phyloP scores from a whole-genome alignment of 2,888 invertebrate genomes.

The Macroteleia sp. region DNA sequence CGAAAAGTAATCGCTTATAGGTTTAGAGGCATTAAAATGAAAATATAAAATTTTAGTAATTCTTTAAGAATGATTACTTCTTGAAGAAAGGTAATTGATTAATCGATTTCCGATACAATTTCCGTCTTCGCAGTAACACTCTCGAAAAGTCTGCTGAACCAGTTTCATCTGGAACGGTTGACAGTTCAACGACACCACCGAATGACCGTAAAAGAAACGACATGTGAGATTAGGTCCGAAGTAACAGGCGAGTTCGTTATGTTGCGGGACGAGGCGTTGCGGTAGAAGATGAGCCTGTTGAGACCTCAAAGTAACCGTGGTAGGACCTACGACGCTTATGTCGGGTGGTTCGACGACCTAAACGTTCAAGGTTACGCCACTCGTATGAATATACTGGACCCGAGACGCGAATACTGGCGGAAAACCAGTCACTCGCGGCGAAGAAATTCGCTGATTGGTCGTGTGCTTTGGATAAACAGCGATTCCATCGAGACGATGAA shows the following conservation, averaged over 20 bases:
- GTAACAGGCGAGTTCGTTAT: slow-evolving; percentile 41
- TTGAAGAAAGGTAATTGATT: no score
- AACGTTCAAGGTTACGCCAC: slow-evolving; percentile 75
- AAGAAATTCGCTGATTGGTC: slow-evolving; percentile 49
- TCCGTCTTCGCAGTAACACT: not conserved
- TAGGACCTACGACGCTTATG: slow-evolving; percentile 57
- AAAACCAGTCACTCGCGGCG: slow-evolving; percentile 65
- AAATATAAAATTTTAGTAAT: no score
- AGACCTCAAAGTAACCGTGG: slow-evolving; percentile 56
- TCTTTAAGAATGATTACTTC: no score
- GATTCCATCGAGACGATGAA: slow-evolving; percentile 1
- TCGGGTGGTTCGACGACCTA: slow-evolving; percentile 78
- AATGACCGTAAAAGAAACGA: slow-evolving; percentile 23
- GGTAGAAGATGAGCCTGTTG: slow-evolving; percentile 34
- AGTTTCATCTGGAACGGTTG: slow-evolving; percentile 32
- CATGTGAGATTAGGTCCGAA: slow-evolving; percentile 41
- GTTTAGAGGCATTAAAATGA: no score
- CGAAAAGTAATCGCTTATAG: no score
- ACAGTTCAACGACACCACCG: slow-evolving; percentile 44
- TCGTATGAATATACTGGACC: slow-evolving; percentile 75
- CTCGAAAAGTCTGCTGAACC: slow-evolving; percentile 41
- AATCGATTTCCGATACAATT: slow-evolving; percentile 23
- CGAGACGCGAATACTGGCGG: slow-evolving; percentile 67
- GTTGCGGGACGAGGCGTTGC: slow-evolving; percentile 32
- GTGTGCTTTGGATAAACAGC: slow-evolving; percentile 32